Evolutionary conservation across 2,888 invertebrate species (phyloP), one percentile per base, ranked within the genome.

Genomic region (Epsilonema sp.): DNA sequence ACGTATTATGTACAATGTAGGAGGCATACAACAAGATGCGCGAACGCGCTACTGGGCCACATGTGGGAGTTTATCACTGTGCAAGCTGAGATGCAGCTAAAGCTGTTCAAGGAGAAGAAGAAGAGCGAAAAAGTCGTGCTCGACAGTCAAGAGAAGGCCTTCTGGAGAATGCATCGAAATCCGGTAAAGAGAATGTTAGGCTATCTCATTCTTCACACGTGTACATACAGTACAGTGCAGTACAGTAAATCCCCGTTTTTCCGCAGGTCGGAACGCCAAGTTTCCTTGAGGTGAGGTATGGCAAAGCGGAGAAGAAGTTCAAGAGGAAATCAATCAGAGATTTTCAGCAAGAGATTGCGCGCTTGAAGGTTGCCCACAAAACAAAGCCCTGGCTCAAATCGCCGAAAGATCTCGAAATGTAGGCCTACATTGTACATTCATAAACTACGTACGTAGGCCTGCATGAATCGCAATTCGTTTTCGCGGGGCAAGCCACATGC

Each of bases 61-160:
- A 92, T 92, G 71, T 92, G 92, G 90, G 90, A 90, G 60, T 84
- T 89, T 60, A 86, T 94, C 57, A 81, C 79, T 41, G 79, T 84
- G 76, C 92, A 94, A 69, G 90, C 94, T 3, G 89, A 89, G 65
- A 87, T 92, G 70, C 92, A 94, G 76, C 81, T 84, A 62, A 73
- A 67, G 65, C 68, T 87, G 62, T 79, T 85, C 41, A 94, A 94
- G 66, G 86, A 87, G 50, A 76, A 87, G 55, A 90, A 90, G 68
- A 92, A 92, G 65, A 82, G 80, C 26, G 94, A 97, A 65, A 92
- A 92, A 71, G 79, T 86, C 60, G 84, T 94, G 51, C 79, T 82
- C 55, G 92, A 94, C 68, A 85, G 86, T 54, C 92, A 94, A 67
- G 94, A 97, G 68, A 76, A 87, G 55, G 92, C 94, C 45, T 94